Conservation (phyloP, 2,797 vertebrate genomes). For the Stomatorhinus walkeri region DNA sequence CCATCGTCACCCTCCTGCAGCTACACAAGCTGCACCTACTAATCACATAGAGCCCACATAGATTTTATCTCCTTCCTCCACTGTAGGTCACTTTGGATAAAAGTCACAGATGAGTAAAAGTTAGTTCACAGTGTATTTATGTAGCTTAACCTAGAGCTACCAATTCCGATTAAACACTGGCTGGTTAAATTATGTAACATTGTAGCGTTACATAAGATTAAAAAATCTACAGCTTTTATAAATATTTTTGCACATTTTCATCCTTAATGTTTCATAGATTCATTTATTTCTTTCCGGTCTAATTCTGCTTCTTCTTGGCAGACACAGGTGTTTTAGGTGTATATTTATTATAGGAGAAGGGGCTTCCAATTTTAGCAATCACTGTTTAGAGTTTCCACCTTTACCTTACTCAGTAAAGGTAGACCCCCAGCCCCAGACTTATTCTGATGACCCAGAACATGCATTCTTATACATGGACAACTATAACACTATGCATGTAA, state of each 20-base stretch:
- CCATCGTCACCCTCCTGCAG: background rate
- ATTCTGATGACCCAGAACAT: background rate
- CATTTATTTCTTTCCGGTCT: background rate
- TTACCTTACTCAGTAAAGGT: background rate
- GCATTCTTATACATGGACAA: slow-evolving; percentile 11
- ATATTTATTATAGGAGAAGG: background rate
- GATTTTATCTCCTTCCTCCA: background rate
- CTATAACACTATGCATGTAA: slow-evolving; percentile 11
- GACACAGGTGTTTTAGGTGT: background rate
- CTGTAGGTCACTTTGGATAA: background rate
- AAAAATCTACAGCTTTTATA: background rate
- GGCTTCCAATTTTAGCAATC: background rate
- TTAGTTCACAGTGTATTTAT: background rate
- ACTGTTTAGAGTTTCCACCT: background rate
- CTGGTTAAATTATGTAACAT: background rate
- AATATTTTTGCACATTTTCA: background rate
- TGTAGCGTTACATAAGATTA: background rate
- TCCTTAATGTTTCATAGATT: background rate
- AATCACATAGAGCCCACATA: background rate
- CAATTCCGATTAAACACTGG: background rate
- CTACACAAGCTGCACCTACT: background rate
- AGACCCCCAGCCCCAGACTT: background rate
- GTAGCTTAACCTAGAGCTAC: background rate
- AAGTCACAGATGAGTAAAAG: background rate
- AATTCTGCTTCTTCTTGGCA: background rate